A percentile compares a stretch with the other conserved stretches of the same genome.
phyloP scores from a whole-genome alignment of 1,140 invertebrate species.

The Microplitis mediator region DNA sequence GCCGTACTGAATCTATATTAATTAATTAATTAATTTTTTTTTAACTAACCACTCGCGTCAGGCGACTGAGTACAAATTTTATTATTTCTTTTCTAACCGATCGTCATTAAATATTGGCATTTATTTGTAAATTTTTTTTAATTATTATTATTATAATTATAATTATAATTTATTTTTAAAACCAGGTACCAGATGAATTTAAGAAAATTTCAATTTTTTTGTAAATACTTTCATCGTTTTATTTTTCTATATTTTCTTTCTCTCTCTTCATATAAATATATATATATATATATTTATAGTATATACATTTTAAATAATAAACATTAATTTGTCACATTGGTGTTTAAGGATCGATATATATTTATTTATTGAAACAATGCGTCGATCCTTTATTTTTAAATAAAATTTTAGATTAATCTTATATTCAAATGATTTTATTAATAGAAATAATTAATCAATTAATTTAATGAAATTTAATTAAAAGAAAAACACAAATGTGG shows the following conservation, averaged over 20 bases:
- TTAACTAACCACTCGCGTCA: no score
- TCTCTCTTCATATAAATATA: background rate
- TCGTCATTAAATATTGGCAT: no score
- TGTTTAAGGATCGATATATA: conserved; percentile 14
- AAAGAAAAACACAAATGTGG: conserved; percentile 39
- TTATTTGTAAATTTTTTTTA: no score
- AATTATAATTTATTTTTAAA: background rate
- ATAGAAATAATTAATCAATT: conserved; percentile 39
- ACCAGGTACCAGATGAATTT: no score
- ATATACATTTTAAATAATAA: conserved; percentile 5
- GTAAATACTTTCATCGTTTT: background rate
- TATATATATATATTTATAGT: conserved; percentile 17
- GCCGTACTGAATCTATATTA: no score
- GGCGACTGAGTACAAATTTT: no score
- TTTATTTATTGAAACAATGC: conserved; percentile 23
- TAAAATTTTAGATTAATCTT: conserved; percentile 34
- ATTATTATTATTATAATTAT: no score
- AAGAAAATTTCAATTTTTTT: background rate
- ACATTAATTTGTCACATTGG: conserved; percentile 26
- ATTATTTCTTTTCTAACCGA: no score
- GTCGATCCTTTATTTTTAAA: conserved; percentile 10
- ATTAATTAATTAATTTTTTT: no score
- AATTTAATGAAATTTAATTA: conserved; percentile 9
- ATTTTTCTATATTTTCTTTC: background rate
- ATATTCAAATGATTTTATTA: conserved; percentile 38